Evolutionary conservation across 2,113 vertebrate genomes (phyloP).

Genomic region (Mohoua ochrocephala): DNA sequence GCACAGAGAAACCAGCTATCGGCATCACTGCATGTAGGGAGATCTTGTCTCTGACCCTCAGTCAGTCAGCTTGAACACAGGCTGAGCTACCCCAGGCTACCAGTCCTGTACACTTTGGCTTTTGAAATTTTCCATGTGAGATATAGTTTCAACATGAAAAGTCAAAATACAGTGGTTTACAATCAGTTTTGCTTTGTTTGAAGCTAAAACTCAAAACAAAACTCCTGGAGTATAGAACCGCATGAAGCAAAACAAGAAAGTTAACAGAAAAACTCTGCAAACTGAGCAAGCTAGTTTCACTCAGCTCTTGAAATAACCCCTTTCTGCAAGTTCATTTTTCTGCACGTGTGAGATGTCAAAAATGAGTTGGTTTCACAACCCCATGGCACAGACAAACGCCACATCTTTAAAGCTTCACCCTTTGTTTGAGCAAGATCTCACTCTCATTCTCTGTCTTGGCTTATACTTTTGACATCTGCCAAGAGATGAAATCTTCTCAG

Average conservation of each 20-base stretch:
- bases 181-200: slow-evolving; percentile 16
- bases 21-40: neutral
- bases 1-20: neutral
- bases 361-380: slow-evolving; percentile 13
- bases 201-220: slow-evolving; percentile 50
- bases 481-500: neutral
- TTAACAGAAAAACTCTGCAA: neutral
- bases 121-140: neutral
- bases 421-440: neutral
- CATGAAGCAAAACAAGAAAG: neutral
- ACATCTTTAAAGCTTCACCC: neutral
- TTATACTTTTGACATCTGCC: neutral
- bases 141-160: neutral
- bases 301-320: neutral
- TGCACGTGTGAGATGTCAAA: neutral
- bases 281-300: slow-evolving; percentile 17
- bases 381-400: neutral
- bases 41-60: neutral
- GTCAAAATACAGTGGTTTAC: neutral
- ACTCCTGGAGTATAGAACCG: neutral
- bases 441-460: neutral
- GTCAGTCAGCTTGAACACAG: neutral
- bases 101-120: neutral
- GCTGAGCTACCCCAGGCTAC: neutral
- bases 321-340: slow-evolving; percentile 27